Percentiles rank a stretch among this genome's conserved stretches.
These are phyloP conservation scores for Geotrupes spiniger DNA, from an alignment of 2,888 invertebrate species.

Conservation along the genomic window DNA sequence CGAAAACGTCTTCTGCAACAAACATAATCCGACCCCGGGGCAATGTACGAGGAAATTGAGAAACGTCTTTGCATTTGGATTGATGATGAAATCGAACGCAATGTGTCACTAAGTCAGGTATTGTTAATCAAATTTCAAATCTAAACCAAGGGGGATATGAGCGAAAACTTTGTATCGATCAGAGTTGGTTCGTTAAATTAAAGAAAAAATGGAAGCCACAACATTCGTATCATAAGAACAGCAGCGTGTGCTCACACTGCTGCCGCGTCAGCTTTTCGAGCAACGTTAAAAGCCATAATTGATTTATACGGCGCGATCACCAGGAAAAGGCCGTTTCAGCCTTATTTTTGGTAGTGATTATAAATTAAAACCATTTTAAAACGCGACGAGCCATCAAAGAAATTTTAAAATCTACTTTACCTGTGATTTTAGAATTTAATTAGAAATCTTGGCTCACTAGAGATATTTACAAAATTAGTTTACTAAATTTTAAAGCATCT, in stretches of 20 bases:
- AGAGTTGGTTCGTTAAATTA: slow-evolving; percentile 15
- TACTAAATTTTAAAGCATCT: too few relatives aligned
- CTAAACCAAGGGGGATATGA: not conserved
- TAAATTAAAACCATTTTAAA: slow-evolving; percentile 33
- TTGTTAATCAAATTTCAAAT: slow-evolving; percentile 10
- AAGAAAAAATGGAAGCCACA: too few relatives aligned
- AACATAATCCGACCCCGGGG: slow-evolving; percentile 20
- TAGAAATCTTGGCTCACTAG: slow-evolving; percentile 16
- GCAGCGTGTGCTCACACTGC: too few relatives aligned
- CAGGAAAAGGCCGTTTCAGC: too few relatives aligned
- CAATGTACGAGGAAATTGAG: slow-evolving; percentile 23
- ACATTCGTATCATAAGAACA: too few relatives aligned
- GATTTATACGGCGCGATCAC: too few relatives aligned
- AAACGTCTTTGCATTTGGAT: slow-evolving; percentile 21
- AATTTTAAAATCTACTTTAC: slow-evolving; percentile 23
- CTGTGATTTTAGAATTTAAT: slow-evolving; percentile 27
- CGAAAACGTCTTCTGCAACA: slow-evolving; percentile 18
- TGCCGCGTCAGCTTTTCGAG: too few relatives aligned
- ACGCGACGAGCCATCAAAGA: slow-evolving; percentile 24
- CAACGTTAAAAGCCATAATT: too few relatives aligned
- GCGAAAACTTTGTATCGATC: slow-evolving; percentile 13
- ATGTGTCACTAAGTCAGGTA: slow-evolving; percentile 22
- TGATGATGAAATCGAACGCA: slow-evolving; percentile 26
- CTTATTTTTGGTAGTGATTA: too few relatives aligned
- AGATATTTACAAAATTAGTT: slow-evolving; percentile 15